Percentiles rank a stretch among this genome's conserved stretches.
These are phyloP conservation scores for Clostera curtula DNA, from an alignment of 2,888 invertebrate genomes.

Conservation along the genomic window DNA sequence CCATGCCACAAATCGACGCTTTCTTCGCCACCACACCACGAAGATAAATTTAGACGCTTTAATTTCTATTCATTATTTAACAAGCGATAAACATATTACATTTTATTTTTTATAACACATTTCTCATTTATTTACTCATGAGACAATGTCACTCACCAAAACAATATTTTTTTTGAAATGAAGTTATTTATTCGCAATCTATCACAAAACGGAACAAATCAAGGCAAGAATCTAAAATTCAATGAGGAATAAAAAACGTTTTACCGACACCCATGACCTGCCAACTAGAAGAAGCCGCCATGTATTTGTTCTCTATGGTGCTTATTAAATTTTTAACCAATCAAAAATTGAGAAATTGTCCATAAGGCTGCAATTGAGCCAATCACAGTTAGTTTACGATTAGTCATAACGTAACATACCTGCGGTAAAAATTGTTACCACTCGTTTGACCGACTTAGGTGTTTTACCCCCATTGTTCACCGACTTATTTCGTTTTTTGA, in stretches of 20 bases:
- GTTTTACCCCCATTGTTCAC: constrained; percentile 31
- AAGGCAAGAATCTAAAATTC: constrained; percentile 51
- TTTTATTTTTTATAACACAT: constrained; percentile 1
- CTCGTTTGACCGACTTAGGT: constrained; percentile 41
- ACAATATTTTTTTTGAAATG: constrained; percentile 50
- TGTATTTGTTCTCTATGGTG: constrained; percentile 34
- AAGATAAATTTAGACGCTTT: constrained; percentile 23
- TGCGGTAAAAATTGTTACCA: constrained; percentile 30
- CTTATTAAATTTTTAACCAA: constrained; percentile 15
- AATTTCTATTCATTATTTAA: constrained; percentile 8
- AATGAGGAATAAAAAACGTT: constrained; percentile 58
- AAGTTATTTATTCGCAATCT: constrained; percentile 39
- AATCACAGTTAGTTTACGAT: constrained; percentile 16
- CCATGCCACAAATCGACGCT: constrained; percentile 29
- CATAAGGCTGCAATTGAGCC: constrained; percentile 19
- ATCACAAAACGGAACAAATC: constrained; percentile 62
- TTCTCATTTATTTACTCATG: constrained; percentile 9
- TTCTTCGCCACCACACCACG: constrained; percentile 23
- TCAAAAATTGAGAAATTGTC: constrained; percentile 2
- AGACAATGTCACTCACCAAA: constrained; percentile 56
- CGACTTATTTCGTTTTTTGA: constrained; percentile 32
- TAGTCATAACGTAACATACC: constrained; percentile 42
- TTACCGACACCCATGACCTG: constrained; percentile 46
- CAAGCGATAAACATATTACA: constrained; percentile 1
- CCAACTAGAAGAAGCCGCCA: constrained; percentile 53